Evolutionary conservation across 2,113 vertebrate genomes (phyloP).

Genomic region (Podarcis cretensis): DNA sequence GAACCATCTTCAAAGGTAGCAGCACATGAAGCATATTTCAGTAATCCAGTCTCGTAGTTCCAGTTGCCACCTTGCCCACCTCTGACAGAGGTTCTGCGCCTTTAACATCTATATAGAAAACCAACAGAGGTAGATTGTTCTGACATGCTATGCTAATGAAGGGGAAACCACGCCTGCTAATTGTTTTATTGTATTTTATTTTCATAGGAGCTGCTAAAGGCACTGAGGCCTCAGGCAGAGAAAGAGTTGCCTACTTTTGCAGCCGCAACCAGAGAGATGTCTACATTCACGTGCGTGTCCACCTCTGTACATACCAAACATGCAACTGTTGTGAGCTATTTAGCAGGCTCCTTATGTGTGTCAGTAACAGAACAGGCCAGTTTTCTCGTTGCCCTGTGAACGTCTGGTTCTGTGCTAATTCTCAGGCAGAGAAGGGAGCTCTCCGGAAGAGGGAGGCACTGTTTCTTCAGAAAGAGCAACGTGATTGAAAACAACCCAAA

Average conservation of each 20-base stretch:
- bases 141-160: background rate
- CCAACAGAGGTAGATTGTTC: background rate
- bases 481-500: conserved; percentile 26
- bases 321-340: background rate
- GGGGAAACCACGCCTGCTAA: background rate
- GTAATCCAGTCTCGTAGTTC: background rate
- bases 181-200: background rate
- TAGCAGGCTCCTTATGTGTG: background rate
- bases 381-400: background rate
- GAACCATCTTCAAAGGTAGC: too few relatives aligned
- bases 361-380: too few relatives aligned
- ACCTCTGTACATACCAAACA: background rate
- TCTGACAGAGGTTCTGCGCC: too few relatives aligned
- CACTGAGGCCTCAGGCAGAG: background rate
- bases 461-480: background rate
- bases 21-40: too few relatives aligned
- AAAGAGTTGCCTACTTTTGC: background rate
- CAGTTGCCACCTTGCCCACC: background rate
- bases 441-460: background rate
- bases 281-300: too few relatives aligned
- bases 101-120: background rate
- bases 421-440: background rate
- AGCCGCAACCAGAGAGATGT: too few relatives aligned
- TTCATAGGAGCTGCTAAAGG: background rate
- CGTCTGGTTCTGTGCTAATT: background rate